Percentiles rank a stretch among this genome's conserved stretches.
These are phyloP conservation scores for Eulemur macaco DNA, from an alignment of 2,113 vertebrate genomes.

Conservation along the genomic window DNA sequence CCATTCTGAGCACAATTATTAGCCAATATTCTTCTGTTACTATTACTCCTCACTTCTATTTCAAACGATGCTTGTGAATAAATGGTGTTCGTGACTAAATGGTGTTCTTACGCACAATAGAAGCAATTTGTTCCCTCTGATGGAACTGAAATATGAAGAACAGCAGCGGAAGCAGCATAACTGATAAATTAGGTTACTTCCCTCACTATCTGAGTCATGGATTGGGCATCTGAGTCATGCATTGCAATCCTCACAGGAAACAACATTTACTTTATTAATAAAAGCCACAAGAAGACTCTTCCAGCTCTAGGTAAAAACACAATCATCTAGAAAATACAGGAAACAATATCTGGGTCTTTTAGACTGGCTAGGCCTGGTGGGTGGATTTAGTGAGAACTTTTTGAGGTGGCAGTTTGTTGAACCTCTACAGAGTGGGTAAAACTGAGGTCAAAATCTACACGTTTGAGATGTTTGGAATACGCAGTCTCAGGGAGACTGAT, in stretches of 20 bases:
- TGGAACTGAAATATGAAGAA: constrained; percentile 64
- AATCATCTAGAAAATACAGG: not conserved
- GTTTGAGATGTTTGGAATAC: not conserved
- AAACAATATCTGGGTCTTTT: not conserved
- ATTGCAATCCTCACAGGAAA: not conserved
- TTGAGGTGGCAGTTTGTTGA: not conserved
- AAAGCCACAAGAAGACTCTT: not conserved
- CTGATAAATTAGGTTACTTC: constrained; percentile 47
- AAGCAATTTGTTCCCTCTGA: constrained; percentile 71
- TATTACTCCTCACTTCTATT: constrained; percentile 50
- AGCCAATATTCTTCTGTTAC: constrained; percentile 68
- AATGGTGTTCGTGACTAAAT: constrained; percentile 68
- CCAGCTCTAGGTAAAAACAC: not conserved
- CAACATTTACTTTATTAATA: constrained; percentile 1
- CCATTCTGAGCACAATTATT: constrained; percentile 55
- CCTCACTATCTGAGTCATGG: constrained; percentile 10
- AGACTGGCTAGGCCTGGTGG: not conserved
- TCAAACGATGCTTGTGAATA: constrained; percentile 55
- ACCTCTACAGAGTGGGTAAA: not conserved
- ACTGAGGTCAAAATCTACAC: not conserved
- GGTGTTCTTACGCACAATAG: constrained; percentile 58
- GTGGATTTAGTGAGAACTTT: not conserved
- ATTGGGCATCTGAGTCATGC: not conserved
- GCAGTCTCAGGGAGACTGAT: not conserved
- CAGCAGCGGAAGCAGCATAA: not conserved